These are phyloP conservation scores for Poeciliopsis paucimaculata DNA, from an alignment of 2,797 vertebrate genomes.

Conservation along the genomic window DNA sequence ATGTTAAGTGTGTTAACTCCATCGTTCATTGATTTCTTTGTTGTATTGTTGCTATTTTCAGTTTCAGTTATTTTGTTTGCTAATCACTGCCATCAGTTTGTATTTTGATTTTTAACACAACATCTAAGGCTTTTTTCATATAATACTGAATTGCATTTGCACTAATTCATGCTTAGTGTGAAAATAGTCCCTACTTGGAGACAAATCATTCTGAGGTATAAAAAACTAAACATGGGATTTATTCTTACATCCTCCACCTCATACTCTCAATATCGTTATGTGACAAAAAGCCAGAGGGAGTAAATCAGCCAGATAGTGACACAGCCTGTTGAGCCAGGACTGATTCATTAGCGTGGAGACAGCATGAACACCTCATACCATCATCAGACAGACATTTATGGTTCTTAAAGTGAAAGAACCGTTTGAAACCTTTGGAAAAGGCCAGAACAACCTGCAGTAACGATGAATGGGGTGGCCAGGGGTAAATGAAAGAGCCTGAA, in stretches of 20 bases:
- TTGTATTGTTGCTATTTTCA: background rate
- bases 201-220: background rate
- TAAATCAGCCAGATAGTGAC: slow-evolving; percentile 41
- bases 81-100: background rate
- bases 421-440: slow-evolving; percentile 5
- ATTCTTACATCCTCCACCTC: slow-evolving; percentile 11
- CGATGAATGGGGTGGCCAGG: background rate
- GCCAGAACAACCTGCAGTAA: background rate
- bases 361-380: slow-evolving; percentile 36
- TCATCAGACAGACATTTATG: slow-evolving; percentile 49
- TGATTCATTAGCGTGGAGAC: slow-evolving; percentile 57
- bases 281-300: slow-evolving; percentile 22
- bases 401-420: background rate
- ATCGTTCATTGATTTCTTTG: background rate
- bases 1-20: background rate
- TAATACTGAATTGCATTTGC: background rate
- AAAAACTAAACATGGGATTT: slow-evolving; percentile 14
- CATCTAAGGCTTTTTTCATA: background rate
- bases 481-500: too few relatives aligned
- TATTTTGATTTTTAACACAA: background rate
- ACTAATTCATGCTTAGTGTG: background rate
- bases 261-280: too few relatives aligned
- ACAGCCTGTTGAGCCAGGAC: slow-evolving; percentile 46
- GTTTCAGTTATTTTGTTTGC: background rate
- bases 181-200: background rate